Evolutionary conservation across 2,113 vertebrate genomes (phyloP).

Genomic region (Tor tambroides): DNA sequence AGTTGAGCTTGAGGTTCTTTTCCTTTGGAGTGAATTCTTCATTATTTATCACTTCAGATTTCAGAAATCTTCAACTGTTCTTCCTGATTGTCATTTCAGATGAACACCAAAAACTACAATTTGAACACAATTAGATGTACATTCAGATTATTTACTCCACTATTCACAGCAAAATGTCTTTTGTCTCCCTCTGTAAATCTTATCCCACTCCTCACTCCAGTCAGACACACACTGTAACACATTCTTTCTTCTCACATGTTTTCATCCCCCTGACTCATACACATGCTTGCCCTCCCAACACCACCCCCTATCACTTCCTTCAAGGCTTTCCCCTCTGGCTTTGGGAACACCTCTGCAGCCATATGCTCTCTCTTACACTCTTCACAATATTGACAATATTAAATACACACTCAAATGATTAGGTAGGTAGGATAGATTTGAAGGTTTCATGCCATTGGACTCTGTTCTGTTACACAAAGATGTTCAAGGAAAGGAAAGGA

Average conservation of each 20-base stretch:
- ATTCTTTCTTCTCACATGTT: conserved; percentile 1
- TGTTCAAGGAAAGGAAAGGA: too few relatives aligned
- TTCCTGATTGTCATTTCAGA: not conserved
- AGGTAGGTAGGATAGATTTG: not conserved
- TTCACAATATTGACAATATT: not conserved
- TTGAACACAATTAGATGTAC: not conserved
- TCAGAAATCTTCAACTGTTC: not conserved
- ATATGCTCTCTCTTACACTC: not conserved
- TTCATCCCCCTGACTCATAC: not conserved
- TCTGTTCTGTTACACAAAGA: not conserved
- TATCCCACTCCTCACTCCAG: not conserved
- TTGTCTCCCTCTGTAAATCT: not conserved
- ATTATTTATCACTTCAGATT: conserved; percentile 6
- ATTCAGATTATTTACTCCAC: not conserved
- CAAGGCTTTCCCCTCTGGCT: not conserved
- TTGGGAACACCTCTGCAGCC: not conserved
- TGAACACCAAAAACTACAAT: not conserved
- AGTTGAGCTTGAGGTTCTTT: not conserved
- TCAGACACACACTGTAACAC: not conserved
- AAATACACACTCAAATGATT: not conserved
- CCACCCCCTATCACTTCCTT: conserved; percentile 20
- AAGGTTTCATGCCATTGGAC: not conserved
- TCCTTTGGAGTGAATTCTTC: conserved; percentile 23
- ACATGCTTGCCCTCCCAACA: not conserved
- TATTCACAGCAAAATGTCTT: not conserved